Percentiles rank a stretch among this genome's conserved stretches.
Evolutionary conservation across 2,797 vertebrate genomes (phyloP).

Genomic region (Naso thynnoides): DNA sequence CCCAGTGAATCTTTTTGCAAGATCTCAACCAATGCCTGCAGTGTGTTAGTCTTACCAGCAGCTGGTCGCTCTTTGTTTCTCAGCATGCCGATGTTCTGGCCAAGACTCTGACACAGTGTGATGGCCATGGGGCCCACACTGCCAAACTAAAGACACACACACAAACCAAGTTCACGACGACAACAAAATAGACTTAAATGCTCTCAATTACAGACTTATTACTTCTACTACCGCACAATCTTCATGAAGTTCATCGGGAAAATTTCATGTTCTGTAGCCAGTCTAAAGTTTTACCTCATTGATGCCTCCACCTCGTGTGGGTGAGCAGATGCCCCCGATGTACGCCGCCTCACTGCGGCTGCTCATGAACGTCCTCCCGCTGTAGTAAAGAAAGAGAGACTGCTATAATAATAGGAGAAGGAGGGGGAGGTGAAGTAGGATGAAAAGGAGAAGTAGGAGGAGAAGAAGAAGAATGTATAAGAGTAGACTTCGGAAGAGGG

Average conservation of each 20-base stretch:
- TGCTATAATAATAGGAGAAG: neutral
- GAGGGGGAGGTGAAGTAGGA: neutral
- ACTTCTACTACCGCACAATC: neutral
- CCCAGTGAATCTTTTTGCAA: neutral
- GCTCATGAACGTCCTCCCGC: slow-evolving; percentile 93
- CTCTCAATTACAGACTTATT: no score
- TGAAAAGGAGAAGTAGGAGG: neutral
- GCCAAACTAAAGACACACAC: slow-evolving; percentile 85
- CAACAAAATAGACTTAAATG: no score
- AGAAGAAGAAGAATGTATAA: neutral
- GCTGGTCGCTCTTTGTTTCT: slow-evolving; percentile 91
- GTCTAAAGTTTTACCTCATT: slow-evolving; percentile 89
- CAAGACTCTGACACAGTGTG: slow-evolving; percentile 94
- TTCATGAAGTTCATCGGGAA: no score
- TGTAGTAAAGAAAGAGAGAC: slow-evolving; percentile 64
- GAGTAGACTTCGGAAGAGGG: no score
- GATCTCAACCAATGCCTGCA: neutral
- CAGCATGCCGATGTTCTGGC: slow-evolving; percentile 98
- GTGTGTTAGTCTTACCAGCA: slow-evolving; percentile 83
- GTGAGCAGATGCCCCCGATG: slow-evolving; percentile 93
- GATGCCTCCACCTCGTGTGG: slow-evolving; percentile 89
- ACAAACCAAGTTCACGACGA: slow-evolving; percentile 14
- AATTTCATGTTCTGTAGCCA: no score
- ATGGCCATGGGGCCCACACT: slow-evolving; percentile 94
- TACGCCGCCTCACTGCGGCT: slow-evolving; percentile 94